Percentiles rank a stretch among this genome's conserved stretches.
These are phyloP conservation scores for Rhinogobio ventralis DNA, from an alignment of 2,797 vertebrate species.

Conservation along the genomic window DNA sequence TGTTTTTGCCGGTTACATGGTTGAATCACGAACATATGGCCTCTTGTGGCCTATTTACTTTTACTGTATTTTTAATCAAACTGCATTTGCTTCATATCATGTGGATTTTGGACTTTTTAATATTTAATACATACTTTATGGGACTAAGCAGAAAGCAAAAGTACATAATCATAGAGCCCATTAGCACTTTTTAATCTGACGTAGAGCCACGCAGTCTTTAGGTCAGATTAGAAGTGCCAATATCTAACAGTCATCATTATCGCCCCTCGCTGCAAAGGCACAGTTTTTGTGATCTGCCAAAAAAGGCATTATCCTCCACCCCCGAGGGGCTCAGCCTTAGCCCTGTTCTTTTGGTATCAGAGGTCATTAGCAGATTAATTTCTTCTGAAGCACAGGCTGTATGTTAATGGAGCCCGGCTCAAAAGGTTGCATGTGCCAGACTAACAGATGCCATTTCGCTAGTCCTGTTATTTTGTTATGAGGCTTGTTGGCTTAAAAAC, in stretches of 20 bases:
- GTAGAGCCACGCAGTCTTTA: constrained; percentile 7
- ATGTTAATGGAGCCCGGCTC: constrained; percentile 69
- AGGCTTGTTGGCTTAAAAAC: constrained; percentile 37
- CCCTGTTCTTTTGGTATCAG: constrained; percentile 64
- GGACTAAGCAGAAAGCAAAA: constrained; percentile 4
- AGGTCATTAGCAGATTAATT: constrained; percentile 71
- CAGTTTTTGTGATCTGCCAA: constrained; percentile 26
- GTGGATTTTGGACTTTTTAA: constrained; percentile 7
- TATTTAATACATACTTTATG: constrained; percentile 19
- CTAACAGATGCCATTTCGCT: constrained; percentile 65
- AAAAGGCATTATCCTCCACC: constrained; percentile 47
- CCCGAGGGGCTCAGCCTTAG: constrained; percentile 50
- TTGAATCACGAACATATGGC: not conserved
- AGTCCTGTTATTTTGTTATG: constrained; percentile 58
- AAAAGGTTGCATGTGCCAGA: constrained; percentile 58
- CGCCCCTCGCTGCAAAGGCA: not conserved
- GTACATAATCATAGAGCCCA: constrained; percentile 25
- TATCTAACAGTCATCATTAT: constrained; percentile 39
- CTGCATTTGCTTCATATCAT: not conserved
- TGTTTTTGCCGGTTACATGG: not conserved
- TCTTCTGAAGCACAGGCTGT: constrained; percentile 66
- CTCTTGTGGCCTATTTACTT: constrained; percentile 17
- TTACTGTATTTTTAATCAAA: constrained; percentile 13
- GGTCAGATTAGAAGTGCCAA: constrained; percentile 35
- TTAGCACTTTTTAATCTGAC: constrained; percentile 5